phyloP scores from a whole-genome alignment of 2,797 vertebrate species.

The Dallia pectoralis region DNA sequence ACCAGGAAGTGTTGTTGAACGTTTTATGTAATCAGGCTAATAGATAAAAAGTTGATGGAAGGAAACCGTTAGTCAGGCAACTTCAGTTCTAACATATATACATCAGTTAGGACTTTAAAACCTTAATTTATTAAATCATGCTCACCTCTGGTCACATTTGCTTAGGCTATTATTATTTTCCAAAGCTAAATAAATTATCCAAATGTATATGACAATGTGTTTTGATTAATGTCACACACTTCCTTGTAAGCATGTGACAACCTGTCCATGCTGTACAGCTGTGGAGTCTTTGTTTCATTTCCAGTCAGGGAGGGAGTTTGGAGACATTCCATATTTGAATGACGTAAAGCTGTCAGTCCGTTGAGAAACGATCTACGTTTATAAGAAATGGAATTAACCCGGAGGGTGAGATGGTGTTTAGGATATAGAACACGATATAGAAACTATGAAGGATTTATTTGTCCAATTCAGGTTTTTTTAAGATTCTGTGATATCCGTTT shows the following conservation, averaged over 20 bases:
- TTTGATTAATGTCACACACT: not conserved
- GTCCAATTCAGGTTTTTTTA: no score
- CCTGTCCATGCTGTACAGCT: not conserved
- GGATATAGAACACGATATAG: not conserved
- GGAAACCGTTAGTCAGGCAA: not conserved
- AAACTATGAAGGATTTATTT: no score
- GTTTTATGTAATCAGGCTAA: not conserved
- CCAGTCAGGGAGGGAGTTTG: not conserved
- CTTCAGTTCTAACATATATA: not conserved
- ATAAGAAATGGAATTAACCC: not conserved
- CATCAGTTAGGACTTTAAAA: not conserved
- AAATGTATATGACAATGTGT: not conserved
- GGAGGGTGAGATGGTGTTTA: not conserved
- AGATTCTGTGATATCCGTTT: no score
- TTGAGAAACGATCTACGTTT: constrained; percentile 3
- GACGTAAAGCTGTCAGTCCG: not conserved
- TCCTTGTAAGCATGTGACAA: not conserved
- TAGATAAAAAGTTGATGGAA: not conserved
- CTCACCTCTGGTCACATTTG: not conserved
- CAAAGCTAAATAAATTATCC: not conserved
- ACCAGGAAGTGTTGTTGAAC: constrained; percentile 16
- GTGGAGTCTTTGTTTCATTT: not conserved
- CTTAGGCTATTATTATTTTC: not conserved
- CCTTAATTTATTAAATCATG: not conserved
- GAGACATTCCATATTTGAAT: not conserved